Evolutionary conservation across 2,797 vertebrate species (phyloP).

Genomic region (Leptodactylus fallax): DNA sequence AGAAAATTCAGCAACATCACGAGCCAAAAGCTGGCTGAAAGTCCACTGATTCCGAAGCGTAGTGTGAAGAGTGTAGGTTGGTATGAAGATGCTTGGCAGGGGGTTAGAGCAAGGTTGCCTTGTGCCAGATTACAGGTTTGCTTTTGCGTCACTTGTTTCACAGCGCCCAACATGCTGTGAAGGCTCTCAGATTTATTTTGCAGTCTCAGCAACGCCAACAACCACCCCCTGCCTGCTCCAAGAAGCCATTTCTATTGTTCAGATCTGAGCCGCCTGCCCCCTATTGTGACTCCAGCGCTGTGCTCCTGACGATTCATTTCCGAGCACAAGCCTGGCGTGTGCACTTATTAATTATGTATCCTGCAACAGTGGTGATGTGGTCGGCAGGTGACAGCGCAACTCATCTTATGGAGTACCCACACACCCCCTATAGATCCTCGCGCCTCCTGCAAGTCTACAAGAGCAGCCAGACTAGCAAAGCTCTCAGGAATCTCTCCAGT

Average conservation of each 20-base stretch:
- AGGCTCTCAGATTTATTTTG: constrained; percentile 30
- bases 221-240: constrained; percentile 36
- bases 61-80: constrained; percentile 12
- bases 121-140: constrained; percentile 14
- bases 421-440: constrained; percentile 23
- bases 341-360: constrained; percentile 45
- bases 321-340: constrained; percentile 10
- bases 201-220: constrained; percentile 31
- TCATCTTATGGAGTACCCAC: constrained; percentile 8
- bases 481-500: background rate
- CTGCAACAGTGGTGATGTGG: constrained; percentile 32
- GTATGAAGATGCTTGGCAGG: constrained; percentile 24
- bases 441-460: background rate
- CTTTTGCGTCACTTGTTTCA: constrained; percentile 29
- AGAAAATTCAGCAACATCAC: too few species aligned
- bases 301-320: constrained; percentile 22
- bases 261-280: constrained; percentile 38
- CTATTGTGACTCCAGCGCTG: constrained; percentile 39
- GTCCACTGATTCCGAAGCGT: background rate
- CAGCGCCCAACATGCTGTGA: constrained; percentile 12
- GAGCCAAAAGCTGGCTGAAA: too few species aligned
- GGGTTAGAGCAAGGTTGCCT: background rate
- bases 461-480: background rate
- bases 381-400: constrained; percentile 38
- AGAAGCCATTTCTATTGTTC: constrained; percentile 48